Evolutionary conservation across 1,140 invertebrate genomes (phyloP), one percentile per base, ranked within the genome.

Genomic region (Leptinotarsa texana): DNA sequence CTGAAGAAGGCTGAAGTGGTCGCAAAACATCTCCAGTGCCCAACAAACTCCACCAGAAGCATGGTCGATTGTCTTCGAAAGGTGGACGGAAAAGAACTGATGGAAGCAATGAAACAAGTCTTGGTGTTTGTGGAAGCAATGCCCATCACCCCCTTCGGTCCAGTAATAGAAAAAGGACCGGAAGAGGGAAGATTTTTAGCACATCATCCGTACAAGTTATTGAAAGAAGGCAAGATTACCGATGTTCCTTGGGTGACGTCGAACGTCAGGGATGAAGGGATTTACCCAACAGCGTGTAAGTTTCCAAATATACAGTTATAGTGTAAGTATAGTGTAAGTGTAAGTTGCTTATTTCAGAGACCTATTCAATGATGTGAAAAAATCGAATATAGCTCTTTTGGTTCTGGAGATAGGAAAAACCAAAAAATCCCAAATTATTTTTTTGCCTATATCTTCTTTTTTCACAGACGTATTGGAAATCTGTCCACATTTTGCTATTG

Each of bases 21-120:
- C 3, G 91, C 91, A 0, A 80, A 84, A 3, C 85, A 88, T 4
- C 85, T 96, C 1, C 93, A 93, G 75, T 96, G 94, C 83, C 89
- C 91, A 0, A 89, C 86, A 15, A 72, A 80, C 49, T 86, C 84
- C 69, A 88, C 80, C 48, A 82, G 85, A 73, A 87, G 90, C n/a
- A 89, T 95, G 84, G 84, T 94, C 1, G 88, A 90, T 22, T 96
- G 95, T 84, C 86, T 96, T 0, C 87, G 89, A 65, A 48, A 62
- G 4, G 62, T 22, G 24, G 62, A 71, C 13, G 21, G 15, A 6
- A 71, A 73, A 61, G 67, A 75, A 71, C 74, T 71, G 42, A 47
- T 72, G 27, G 72, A 48, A 33, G 76, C 42, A 18, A 75, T 76
- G 69, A 72, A 61, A 57, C 67, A 61, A 49, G 27, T 78, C 42